Evolutionary conservation across 2,797 vertebrate species (phyloP), one percentile per base, ranked within the genome.

Genomic region (Etheostoma perlongum): DNA sequence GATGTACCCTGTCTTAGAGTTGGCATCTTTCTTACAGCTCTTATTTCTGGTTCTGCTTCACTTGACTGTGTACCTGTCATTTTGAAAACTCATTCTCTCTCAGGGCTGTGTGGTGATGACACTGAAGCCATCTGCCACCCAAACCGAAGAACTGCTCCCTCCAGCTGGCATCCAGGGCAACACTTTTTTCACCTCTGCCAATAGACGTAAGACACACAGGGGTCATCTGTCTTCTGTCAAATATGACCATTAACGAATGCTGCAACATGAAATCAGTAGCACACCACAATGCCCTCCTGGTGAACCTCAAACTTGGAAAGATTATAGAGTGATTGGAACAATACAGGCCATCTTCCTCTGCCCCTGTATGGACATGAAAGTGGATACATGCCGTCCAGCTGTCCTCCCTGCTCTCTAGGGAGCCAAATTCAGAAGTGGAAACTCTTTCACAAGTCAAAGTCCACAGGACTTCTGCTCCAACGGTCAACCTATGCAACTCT

Each of bases 61-160:
- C 63, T 61, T 61, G 73, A 69, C 67, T 75, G 54, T 27, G 63
- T 70, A 47, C 57, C 58, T 55, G 9, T 23, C 30, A 1, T 49
- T 75, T 53, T 52, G 65, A 57, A 36, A 27, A 23, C 67, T 79
- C 54, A 33, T 74, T 76, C 47, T 66, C 42, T 74, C 57, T 44
- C 79, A 78, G n/a, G 72, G 67, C 67, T 47, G 27, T 47, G 52
- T 53, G 46, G 58, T 7, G 18, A 86, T 58, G 78, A 60, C 67
- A 23, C 74, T 21, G 54, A 27, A 6, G 69, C 90, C 87, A 89
- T 89, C 87, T 93, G 88, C 84, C 64, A 40, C 55, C 67, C 58
- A 51, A 77, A 79, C 67, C 42, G n/a, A 79, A 78, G 73, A 51
- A 76, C 68, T 63, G 54, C 65, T 70, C 59, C 58, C 74, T 68